Evolutionary conservation across 1,140 invertebrate species (phyloP).

Genomic region (Ganaspis sp.): DNA sequence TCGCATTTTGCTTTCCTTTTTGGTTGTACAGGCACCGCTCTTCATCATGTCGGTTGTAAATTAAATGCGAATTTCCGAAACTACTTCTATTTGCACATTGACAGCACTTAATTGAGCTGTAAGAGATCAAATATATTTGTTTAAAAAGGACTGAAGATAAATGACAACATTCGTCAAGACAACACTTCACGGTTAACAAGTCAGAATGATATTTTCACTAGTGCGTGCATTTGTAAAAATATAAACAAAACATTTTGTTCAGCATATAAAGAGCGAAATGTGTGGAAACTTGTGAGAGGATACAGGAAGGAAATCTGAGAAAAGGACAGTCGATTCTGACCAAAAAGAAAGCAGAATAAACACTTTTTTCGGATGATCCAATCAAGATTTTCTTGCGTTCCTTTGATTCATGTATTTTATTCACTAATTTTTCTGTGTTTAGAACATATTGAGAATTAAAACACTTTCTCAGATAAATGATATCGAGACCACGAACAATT

Average conservation of each 20-base stretch:
- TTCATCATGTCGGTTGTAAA: constrained; percentile 80
- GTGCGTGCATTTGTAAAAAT: constrained; percentile 5
- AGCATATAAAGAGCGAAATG: neutral
- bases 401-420: neutral
- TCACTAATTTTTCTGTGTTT: neutral
- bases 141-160: neutral
- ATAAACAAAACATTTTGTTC: constrained; percentile 20
- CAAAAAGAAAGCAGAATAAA: constrained; percentile 8
- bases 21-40: constrained; percentile 82
- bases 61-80: constrained; percentile 32
- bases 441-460: constrained; percentile 1
- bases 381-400: neutral
- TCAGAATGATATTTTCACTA: neutral
- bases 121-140: neutral
- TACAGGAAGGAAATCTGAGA: neutral
- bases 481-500: neutral
- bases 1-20: constrained; percentile 97
- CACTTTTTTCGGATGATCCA: neutral
- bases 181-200: neutral
- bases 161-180: neutral
- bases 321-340: neutral
- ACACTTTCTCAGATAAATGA: neutral
- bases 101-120: constrained; percentile 27
- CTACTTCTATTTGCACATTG: constrained; percentile 33
- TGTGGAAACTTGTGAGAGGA: neutral